Conservation (phyloP, 2,888 invertebrate genomes). For the Penaeus monodon region DNA sequence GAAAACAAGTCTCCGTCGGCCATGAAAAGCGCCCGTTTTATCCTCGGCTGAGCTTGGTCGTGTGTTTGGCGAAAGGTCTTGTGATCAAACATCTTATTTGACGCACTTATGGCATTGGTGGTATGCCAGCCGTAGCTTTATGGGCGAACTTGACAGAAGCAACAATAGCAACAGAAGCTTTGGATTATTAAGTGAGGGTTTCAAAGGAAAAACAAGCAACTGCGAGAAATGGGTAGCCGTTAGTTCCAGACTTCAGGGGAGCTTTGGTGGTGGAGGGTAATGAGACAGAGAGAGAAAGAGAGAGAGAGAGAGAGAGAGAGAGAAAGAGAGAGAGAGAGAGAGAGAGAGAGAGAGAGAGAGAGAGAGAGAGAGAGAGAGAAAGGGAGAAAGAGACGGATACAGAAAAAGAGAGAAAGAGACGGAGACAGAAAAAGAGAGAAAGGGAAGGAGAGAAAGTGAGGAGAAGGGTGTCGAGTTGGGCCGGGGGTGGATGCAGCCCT, state of each 20-base stretch:
- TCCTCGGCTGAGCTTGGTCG: background rate
- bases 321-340: background rate
- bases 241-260: background rate
- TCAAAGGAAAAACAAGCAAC: background rate
- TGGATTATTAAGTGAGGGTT: background rate
- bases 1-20: background rate
- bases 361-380: constrained; percentile 2
- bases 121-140: too few relatives aligned
- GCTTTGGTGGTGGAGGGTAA: background rate
- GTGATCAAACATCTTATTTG: background rate
- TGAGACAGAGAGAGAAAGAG: background rate
- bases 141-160: too few relatives aligned
- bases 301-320: background rate
- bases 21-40: too few relatives aligned
- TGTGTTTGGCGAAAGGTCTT: background rate
- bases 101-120: too few relatives aligned
- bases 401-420: too few relatives aligned
- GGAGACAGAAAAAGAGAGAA: too few relatives aligned
- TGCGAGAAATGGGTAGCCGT: background rate
- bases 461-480: background rate
- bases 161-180: background rate
- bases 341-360: background rate
- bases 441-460: background rate
- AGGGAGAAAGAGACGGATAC: background rate
- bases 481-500: background rate